A percentile compares a stretch with the other conserved stretches of the same genome.
Evolutionary conservation across 2,797 vertebrate species (phyloP).

Genomic region (Microhierax caerulescens): DNA sequence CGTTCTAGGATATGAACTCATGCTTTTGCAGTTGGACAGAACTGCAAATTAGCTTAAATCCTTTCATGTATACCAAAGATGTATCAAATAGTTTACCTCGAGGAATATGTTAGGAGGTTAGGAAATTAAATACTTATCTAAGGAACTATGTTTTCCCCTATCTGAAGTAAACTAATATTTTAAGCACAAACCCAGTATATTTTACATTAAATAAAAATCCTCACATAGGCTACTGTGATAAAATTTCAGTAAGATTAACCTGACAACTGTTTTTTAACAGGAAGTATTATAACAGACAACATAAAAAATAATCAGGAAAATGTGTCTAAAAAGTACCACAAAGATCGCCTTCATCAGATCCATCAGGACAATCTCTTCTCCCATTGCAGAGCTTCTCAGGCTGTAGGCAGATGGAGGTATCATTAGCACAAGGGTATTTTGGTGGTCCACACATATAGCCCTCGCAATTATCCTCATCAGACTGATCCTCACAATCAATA

Average conservation of each 20-base stretch:
- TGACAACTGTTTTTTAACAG: not conserved
- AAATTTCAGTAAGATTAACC: not conserved
- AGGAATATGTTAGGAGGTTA: not conserved
- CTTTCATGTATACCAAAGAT: not conserved
- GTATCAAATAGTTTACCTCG: not conserved
- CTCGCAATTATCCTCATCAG: constrained; percentile 94
- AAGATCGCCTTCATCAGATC: constrained; percentile 93
- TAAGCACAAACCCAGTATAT: not conserved
- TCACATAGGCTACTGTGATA: not conserved
- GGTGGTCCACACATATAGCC: constrained; percentile 90
- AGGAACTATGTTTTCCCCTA: not conserved
- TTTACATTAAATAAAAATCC: not conserved
- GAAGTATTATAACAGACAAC: not conserved
- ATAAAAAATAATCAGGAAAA: not conserved
- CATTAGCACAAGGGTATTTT: constrained; percentile 94
- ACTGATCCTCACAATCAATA: constrained; percentile 96
- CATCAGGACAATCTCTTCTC: constrained; percentile 91
- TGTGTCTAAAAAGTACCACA: constrained; percentile 84
- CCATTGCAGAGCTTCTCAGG: constrained; percentile 96
- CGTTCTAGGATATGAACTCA: not conserved
- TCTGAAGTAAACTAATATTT: not conserved
- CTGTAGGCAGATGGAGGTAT: constrained; percentile 90
- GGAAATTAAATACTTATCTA: not conserved
- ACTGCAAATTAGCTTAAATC: not conserved
- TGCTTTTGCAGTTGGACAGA: not conserved